phyloP scores from a whole-genome alignment of 2,888 invertebrate species.

The Rotaria sp. region DNA sequence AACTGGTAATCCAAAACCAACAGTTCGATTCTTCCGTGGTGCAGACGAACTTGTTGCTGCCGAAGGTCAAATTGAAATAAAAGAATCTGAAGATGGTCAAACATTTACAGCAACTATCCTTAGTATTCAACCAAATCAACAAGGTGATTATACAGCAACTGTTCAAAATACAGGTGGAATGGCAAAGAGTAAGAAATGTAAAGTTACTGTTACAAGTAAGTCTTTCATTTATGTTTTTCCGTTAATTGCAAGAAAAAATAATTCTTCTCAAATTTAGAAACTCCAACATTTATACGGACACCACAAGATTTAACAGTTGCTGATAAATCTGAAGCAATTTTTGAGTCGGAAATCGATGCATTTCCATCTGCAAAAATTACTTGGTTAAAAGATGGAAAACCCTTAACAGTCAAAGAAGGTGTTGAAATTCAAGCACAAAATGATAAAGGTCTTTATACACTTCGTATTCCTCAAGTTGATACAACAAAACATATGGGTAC shows the following conservation, averaged over 20 bases:
- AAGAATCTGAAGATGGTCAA: slow-evolving; percentile 28
- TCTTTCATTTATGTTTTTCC: not conserved
- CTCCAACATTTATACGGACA: not conserved
- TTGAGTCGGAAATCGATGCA: slow-evolving; percentile 30
- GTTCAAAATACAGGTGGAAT: slow-evolving; percentile 32
- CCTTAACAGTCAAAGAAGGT: slow-evolving; percentile 33
- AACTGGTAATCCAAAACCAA: slow-evolving; percentile 65
- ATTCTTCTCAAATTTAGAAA: not conserved
- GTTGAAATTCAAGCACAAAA: slow-evolving; percentile 32
- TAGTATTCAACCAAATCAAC: slow-evolving; percentile 27
- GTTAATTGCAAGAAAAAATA: not conserved
- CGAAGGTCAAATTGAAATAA: slow-evolving; percentile 32
- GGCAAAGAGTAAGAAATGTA: slow-evolving; percentile 32
- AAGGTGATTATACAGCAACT: slow-evolving; percentile 33
- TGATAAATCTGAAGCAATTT: slow-evolving; percentile 2
- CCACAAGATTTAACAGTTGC: slow-evolving; percentile 29
- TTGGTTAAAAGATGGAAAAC: slow-evolving; percentile 36
- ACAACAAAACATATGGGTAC: not conserved
- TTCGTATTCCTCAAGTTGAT: slow-evolving; percentile 30
- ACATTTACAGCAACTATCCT: slow-evolving; percentile 23
- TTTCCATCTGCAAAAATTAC: slow-evolving; percentile 37
- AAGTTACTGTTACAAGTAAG: slow-evolving; percentile 8
- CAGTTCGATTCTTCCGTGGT: slow-evolving; percentile 63
- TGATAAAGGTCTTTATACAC: slow-evolving; percentile 23
- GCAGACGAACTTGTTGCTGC: slow-evolving; percentile 59